These are phyloP conservation scores for Lycorma delicatula DNA, from an alignment of 1,140 invertebrate genomes.

Conservation along the genomic window DNA sequence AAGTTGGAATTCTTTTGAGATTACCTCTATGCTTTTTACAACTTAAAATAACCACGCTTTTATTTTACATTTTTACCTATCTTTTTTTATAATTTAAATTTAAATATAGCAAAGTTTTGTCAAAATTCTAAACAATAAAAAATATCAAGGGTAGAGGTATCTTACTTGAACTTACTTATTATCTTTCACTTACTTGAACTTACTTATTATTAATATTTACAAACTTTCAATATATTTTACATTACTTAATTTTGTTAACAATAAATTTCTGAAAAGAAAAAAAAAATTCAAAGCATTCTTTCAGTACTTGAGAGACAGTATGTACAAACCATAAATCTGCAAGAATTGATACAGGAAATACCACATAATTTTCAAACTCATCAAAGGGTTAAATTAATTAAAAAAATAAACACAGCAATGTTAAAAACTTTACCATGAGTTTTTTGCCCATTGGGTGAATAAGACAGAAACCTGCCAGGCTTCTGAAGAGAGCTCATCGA, in stretches of 20 bases:
- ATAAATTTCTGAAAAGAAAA: not conserved
- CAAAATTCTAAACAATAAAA: too few species aligned
- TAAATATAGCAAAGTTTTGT: too few species aligned
- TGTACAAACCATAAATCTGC: not conserved
- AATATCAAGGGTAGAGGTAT: too few species aligned
- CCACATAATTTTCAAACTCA: not conserved
- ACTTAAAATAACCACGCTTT: too few species aligned
- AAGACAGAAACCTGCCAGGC: conserved; percentile 21
- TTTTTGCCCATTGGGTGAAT: conserved; percentile 20
- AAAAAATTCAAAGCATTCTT: not conserved
- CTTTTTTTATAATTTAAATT: too few species aligned
- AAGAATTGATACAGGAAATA: not conserved
- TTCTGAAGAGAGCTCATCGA: conserved; percentile 23
- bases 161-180: too few species aligned
- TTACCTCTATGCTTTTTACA: too few species aligned
- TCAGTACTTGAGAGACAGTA: not conserved
- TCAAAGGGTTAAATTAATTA: not conserved
- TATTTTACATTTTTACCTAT: too few species aligned
- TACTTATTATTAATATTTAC: too few species aligned
- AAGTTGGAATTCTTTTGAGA: too few species aligned
- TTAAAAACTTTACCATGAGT: conserved; percentile 16
- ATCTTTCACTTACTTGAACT: too few species aligned
- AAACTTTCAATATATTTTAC: too few species aligned
- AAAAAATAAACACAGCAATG: not conserved
- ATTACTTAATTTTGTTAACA: not conserved